These are phyloP conservation scores for Chrysodeixis includens DNA, from an alignment of 2,888 invertebrate genomes.

Conservation along the genomic window DNA sequence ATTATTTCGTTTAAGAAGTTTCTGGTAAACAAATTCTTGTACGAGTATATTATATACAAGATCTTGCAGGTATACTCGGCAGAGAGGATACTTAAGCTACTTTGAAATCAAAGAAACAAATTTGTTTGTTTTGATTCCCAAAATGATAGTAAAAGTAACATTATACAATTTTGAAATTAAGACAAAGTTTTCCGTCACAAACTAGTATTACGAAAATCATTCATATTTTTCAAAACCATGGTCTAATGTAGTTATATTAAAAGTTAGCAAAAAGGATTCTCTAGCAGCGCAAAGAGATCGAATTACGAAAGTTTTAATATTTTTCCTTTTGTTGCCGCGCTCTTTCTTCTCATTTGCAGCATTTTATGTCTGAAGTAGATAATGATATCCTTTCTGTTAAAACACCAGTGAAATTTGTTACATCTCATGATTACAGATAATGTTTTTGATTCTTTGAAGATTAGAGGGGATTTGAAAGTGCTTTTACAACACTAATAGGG, in stretches of 20 bases:
- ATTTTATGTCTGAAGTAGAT: slow-evolving; percentile 51
- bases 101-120: no score
- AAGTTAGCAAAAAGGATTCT: slow-evolving; percentile 77
- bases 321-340: slow-evolving; percentile 64
- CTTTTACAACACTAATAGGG: background rate
- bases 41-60: background rate
- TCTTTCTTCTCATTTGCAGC: slow-evolving; percentile 69
- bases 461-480: background rate
- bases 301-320: slow-evolving; percentile 80
- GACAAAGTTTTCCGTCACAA: no score
- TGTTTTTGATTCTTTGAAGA: slow-evolving; percentile 2
- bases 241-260: slow-evolving; percentile 47
- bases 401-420: background rate
- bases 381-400: slow-evolving; percentile 26
- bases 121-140: no score
- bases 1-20: slow-evolving; percentile 11
- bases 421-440: slow-evolving; percentile 1
- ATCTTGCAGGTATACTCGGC: background rate
- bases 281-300: slow-evolving; percentile 67
- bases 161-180: no score
- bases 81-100: background rate
- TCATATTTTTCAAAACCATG: background rate
- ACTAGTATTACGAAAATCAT: no score
- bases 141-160: no score
- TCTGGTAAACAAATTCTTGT: no score